Conservation (phyloP, 2,888 invertebrate genomes). For the Limnephilus lunatus region DNA sequence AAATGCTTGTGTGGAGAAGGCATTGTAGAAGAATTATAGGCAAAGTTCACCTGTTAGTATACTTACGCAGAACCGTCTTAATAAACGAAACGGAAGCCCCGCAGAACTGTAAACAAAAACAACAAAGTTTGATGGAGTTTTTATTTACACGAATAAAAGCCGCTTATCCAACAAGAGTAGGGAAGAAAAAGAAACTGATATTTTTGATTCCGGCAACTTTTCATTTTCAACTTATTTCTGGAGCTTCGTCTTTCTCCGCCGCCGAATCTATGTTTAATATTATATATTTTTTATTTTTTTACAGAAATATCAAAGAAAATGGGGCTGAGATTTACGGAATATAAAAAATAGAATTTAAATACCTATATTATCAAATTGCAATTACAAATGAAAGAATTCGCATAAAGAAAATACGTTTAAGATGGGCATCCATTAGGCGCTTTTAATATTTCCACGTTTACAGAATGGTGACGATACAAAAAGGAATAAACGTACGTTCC, state of each 20-base stretch:
- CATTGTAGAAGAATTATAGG: slow-evolving; percentile 55
- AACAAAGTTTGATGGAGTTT: slow-evolving; percentile 63
- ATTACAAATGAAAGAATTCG: neutral
- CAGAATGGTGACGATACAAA: too few relatives aligned
- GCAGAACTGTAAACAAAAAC: slow-evolving; percentile 48
- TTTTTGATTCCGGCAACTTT: slow-evolving; percentile 37
- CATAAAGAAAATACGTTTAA: neutral
- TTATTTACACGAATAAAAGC: slow-evolving; percentile 56
- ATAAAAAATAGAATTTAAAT: neutral
- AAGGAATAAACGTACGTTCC: too few relatives aligned
- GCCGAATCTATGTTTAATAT: neutral
- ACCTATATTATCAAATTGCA: neutral
- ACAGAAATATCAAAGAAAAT: neutral
- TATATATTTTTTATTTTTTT: neutral
- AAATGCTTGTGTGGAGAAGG: slow-evolving; percentile 13
- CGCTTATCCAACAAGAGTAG: slow-evolving; percentile 23
- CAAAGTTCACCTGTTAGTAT: slow-evolving; percentile 58
- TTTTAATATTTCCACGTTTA: too few relatives aligned
- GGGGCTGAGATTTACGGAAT: neutral
- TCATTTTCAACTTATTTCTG: neutral
- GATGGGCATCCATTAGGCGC: neutral
- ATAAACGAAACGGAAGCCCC: slow-evolving; percentile 54
- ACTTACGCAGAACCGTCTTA: slow-evolving; percentile 48
- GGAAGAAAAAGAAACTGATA: slow-evolving; percentile 31
- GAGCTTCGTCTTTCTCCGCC: slow-evolving; percentile 4